Conservation (phyloP, 2,113 vertebrate species). For the Columba livia region DNA sequence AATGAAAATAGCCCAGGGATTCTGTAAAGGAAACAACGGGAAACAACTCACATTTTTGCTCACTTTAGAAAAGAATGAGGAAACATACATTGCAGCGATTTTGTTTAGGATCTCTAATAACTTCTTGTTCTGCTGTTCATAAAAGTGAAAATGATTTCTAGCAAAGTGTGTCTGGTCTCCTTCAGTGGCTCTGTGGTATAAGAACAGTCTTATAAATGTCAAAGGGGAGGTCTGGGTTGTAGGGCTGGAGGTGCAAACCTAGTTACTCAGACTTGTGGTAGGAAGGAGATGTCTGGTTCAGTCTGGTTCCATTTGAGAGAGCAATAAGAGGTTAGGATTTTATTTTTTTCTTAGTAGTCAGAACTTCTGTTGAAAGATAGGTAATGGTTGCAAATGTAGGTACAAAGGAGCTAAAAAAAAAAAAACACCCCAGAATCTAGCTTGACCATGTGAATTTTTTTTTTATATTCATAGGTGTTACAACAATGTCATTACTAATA, state of each 20-base stretch:
- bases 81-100: background rate
- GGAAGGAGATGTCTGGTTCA: background rate
- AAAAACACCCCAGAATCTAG: fast-evolving
- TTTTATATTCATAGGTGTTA: background rate
- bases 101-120: background rate
- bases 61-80: background rate
- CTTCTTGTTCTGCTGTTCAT: background rate
- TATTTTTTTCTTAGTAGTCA: background rate
- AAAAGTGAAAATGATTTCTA: background rate
- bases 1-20: background rate
- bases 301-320: background rate
- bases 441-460: background rate
- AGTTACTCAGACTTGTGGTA: background rate
- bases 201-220: background rate
- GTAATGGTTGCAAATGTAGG: background rate
- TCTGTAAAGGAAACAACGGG: background rate
- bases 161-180: background rate
- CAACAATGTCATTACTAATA: background rate
- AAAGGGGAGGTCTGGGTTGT: background rate
- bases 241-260: background rate
- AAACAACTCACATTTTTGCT: background rate
- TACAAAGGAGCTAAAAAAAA: background rate
- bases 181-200: background rate
- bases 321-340: background rate
- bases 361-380: background rate